A percentile compares a stretch with the other conserved stretches of the same genome.
phyloP scores from a whole-genome alignment of 2,888 invertebrate species.

The Sinodicranocentrus sp. region DNA sequence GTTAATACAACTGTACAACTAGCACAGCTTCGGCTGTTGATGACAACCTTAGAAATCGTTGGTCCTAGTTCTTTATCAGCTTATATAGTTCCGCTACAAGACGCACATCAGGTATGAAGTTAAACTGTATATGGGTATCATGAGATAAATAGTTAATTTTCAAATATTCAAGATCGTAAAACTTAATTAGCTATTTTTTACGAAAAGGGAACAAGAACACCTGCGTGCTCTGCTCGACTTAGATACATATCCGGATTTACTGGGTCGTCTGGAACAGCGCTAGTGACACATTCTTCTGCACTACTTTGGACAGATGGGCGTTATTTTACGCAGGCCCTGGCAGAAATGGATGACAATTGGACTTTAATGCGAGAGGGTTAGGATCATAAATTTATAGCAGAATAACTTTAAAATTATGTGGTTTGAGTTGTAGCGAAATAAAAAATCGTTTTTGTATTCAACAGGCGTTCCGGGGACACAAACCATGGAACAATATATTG shows the following conservation, averaged over 20 bases:
- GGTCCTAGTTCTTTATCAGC: slow-evolving; percentile 83
- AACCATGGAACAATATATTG: slow-evolving; percentile 86
- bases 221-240: slow-evolving; percentile 89
- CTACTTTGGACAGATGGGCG: slow-evolving; percentile 95
- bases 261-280: slow-evolving; percentile 89
- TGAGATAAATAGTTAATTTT: not conserved
- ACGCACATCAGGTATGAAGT: slow-evolving; percentile 86
- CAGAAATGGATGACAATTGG: slow-evolving; percentile 82
- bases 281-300: slow-evolving; percentile 87
- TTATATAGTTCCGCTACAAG: slow-evolving; percentile 89
- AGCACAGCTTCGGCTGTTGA: too few species aligned
- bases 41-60: slow-evolving; percentile 80
- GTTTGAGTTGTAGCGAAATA: too few species aligned
- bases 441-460: not conserved
- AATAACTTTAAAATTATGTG: too few species aligned
- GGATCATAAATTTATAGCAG: too few species aligned
- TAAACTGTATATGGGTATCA: not conserved
- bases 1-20: not conserved
- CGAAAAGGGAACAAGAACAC: slow-evolving; percentile 93
- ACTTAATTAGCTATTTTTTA: not conserved
- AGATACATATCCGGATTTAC: slow-evolving; percentile 90
- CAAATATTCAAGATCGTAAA: not conserved
- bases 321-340: slow-evolving; percentile 68
- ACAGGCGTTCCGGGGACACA: slow-evolving; percentile 83
- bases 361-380: slow-evolving; percentile 91